Percentiles rank a stretch among this genome's conserved stretches.
These are phyloP conservation scores for Bombylius major DNA, from an alignment of 2,888 invertebrate species.

Conservation along the genomic window DNA sequence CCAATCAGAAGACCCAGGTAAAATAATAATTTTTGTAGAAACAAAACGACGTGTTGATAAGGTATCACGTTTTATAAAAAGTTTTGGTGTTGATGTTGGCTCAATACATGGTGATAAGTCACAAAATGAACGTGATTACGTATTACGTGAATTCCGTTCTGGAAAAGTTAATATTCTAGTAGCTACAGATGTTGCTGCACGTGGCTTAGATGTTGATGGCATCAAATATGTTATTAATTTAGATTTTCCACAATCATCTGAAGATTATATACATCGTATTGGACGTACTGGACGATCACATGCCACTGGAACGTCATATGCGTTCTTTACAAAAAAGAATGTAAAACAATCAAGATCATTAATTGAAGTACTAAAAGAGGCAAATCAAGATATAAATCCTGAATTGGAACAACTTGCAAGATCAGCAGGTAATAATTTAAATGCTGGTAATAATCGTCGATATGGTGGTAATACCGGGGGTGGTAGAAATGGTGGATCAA, in stretches of 20 bases:
- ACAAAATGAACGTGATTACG: constrained; percentile 86
- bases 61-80: constrained; percentile 64
- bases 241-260: constrained; percentile 88
- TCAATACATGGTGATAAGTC: constrained; percentile 94
- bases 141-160: constrained; percentile 73
- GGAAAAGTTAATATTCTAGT: constrained; percentile 79
- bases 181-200: constrained; percentile 93
- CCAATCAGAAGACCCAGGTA: constrained; percentile 68
- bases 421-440: constrained; percentile 30
- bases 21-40: constrained; percentile 91
- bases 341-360: constrained; percentile 77
- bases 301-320: constrained; percentile 82
- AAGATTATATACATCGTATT: constrained; percentile 91
- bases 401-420: constrained; percentile 67
- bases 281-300: constrained; percentile 83
- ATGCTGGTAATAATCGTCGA: constrained; percentile 11
- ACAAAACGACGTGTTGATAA: constrained; percentile 91
- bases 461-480: constrained; percentile 20
- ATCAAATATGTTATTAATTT: constrained; percentile 92
- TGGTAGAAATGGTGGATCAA: constrained; percentile 37
- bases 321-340: constrained; percentile 84
- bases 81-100: constrained; percentile 68
- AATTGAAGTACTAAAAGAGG: constrained; percentile 75
- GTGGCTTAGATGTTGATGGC: constrained; percentile 90
- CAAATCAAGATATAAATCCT: constrained; percentile 78